Percentiles rank a stretch among this genome's conserved stretches.
These are phyloP conservation scores for Oscheius onirici DNA, from an alignment of 2,888 invertebrate genomes.

Conservation along the genomic window DNA sequence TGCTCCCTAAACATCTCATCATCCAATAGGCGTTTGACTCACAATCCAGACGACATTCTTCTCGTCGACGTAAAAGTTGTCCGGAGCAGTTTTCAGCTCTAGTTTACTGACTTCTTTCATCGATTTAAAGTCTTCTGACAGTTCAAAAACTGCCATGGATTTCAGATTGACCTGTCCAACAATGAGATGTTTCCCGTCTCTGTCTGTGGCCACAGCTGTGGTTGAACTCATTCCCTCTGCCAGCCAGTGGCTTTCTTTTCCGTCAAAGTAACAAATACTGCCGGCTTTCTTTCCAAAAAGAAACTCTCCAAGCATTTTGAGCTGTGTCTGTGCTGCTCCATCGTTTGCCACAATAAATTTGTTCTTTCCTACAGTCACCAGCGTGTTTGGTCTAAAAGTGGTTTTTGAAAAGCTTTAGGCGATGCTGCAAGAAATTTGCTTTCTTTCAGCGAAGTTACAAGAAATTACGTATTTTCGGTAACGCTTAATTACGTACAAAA, in stretches of 20 bases:
- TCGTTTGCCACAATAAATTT: slow-evolving; percentile 53
- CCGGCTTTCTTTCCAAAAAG: slow-evolving; percentile 40
- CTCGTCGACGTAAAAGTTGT: slow-evolving; percentile 48
- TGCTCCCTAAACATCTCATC: slow-evolving; percentile 37
- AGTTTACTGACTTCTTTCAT: background rate
- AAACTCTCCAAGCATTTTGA: slow-evolving; percentile 37
- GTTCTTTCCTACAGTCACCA: slow-evolving; percentile 43
- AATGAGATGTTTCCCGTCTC: slow-evolving; percentile 39
- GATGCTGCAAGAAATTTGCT: background rate
- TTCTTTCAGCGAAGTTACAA: background rate
- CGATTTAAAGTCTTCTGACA: slow-evolving; percentile 27
- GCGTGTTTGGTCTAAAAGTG: slow-evolving; percentile 52
- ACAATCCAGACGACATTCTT: slow-evolving; percentile 40
- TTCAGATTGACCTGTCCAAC: slow-evolving; percentile 43
- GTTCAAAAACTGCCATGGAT: slow-evolving; percentile 37
- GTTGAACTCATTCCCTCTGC: slow-evolving; percentile 30
- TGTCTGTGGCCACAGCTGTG: slow-evolving; percentile 51
- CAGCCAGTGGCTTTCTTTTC: slow-evolving; percentile 39
- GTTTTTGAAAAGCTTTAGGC: background rate
- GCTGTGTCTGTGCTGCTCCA: slow-evolving; percentile 42
- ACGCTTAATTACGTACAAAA: too few relatives aligned
- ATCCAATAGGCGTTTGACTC: too few relatives aligned
- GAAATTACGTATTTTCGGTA: background rate
- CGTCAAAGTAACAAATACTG: slow-evolving; percentile 50
- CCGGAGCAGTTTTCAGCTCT: slow-evolving; percentile 39